Conservation (phyloP, 1,140 invertebrate genomes). For the Macrobrachium nipponense region DNA sequence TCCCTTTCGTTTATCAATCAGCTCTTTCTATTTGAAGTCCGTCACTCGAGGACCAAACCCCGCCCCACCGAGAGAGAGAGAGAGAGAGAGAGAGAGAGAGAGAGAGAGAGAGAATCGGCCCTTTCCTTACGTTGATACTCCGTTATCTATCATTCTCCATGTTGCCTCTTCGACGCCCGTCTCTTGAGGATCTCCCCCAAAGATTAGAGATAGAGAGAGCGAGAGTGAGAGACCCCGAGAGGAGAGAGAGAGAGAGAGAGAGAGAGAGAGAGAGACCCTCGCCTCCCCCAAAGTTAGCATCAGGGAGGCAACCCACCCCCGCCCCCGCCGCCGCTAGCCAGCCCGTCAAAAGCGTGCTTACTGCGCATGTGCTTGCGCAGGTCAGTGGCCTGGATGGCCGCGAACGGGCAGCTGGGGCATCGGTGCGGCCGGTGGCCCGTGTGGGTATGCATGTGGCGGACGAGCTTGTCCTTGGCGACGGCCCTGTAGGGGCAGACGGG, state of each 20-base stretch:
- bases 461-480: conserved; percentile 50
- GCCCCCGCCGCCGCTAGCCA: background rate
- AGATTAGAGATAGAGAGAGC: conserved; percentile 6
- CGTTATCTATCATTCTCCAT: no score
- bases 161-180: no score
- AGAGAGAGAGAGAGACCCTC: background rate
- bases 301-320: background rate
- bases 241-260: background rate
- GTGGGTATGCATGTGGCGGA: conserved; percentile 54
- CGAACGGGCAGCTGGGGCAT: conserved; percentile 48
- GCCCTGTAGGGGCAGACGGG: conserved; percentile 73
- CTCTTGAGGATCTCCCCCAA: no score
- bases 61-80: background rate
- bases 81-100: conserved; percentile 17
- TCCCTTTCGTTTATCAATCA: background rate
- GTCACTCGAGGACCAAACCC: background rate
- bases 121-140: no score
- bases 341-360: conserved; percentile 24
- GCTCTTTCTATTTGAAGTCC: background rate
- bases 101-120: background rate
- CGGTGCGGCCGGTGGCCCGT: conserved; percentile 47
- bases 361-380: conserved; percentile 45
- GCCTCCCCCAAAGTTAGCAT: background rate
- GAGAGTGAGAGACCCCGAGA: background rate
- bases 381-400: conserved; percentile 53